Evolutionary conservation across 2,797 vertebrate species (phyloP).

Genomic region (Pygocentrus nattereri): DNA sequence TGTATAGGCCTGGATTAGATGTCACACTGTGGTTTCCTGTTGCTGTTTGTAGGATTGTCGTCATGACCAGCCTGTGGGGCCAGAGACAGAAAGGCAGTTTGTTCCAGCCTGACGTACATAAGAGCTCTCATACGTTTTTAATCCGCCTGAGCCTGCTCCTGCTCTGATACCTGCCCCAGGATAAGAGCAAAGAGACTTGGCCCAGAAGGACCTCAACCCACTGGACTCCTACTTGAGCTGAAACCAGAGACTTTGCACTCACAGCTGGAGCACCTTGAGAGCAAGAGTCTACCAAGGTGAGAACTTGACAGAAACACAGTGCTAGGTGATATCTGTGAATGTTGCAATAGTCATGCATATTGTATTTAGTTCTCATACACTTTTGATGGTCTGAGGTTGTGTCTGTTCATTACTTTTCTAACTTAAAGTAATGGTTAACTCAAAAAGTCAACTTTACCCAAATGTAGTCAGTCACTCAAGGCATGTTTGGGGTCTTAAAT

Average conservation of each 20-base stretch:
- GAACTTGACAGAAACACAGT: neutral
- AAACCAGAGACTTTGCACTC: slow-evolving; percentile 36
- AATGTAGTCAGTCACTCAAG: too few species aligned
- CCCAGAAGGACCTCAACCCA: neutral
- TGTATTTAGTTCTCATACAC: neutral
- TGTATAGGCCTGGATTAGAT: slow-evolving; percentile 63
- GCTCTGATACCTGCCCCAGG: slow-evolving; percentile 12
- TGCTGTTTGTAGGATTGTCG: slow-evolving; percentile 63
- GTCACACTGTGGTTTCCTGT: slow-evolving; percentile 67
- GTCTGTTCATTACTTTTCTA: neutral
- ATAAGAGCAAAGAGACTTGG: neutral
- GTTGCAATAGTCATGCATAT: neutral
- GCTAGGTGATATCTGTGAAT: neutral
- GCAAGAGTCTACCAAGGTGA: slow-evolving; percentile 57
- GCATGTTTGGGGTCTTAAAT: neutral
- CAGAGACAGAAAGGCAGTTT: slow-evolving; percentile 37
- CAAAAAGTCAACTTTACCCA: too few species aligned
- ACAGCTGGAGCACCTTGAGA: slow-evolving; percentile 16
- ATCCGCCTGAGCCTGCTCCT: slow-evolving; percentile 12
- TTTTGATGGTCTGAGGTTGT: neutral
- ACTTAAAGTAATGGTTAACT: too few species aligned
- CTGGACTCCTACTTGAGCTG: slow-evolving; percentile 7
- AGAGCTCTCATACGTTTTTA: neutral
- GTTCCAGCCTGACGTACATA: neutral
- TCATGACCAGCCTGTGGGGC: slow-evolving; percentile 50